These are phyloP conservation scores for Drosophila elegans DNA, from an alignment of 1,140 invertebrate genomes.

Conservation along the genomic window DNA sequence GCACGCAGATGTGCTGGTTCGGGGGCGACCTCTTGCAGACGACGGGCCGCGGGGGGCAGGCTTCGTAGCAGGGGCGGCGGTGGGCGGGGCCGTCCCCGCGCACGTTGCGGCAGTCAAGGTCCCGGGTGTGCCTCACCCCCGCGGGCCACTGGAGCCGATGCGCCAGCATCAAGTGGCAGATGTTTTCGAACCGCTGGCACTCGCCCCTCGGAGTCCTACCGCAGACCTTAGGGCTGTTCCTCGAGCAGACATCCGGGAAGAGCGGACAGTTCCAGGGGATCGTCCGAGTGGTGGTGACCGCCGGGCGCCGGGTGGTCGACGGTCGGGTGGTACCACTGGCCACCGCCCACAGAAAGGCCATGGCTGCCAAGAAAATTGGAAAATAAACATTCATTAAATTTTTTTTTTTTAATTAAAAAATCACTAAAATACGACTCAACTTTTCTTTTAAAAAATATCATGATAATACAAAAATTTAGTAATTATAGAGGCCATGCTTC, in stretches of 20 bases:
- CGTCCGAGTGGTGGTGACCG: neutral
- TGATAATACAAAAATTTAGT: too few species aligned
- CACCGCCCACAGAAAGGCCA: neutral
- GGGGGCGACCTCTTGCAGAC: slow-evolving; percentile 30
- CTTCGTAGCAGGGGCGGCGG: slow-evolving; percentile 34
- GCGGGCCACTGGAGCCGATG: neutral
- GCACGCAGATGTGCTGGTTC: slow-evolving; percentile 52
- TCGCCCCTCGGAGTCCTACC: slow-evolving; percentile 41
- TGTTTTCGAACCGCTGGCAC: slow-evolving; percentile 58
- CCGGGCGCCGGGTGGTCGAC: neutral
- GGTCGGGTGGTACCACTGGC: slow-evolving; percentile 1
- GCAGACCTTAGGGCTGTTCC: slow-evolving; percentile 52
- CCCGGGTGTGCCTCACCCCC: slow-evolving; percentile 41
- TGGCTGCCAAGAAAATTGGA: neutral
- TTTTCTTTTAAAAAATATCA: too few species aligned
- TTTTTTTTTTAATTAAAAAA: too few species aligned
- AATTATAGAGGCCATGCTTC: too few species aligned
- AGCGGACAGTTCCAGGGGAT: slow-evolving; percentile 13
- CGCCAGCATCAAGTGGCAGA: slow-evolving; percentile 51
- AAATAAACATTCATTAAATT: too few species aligned
- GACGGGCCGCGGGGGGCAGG: slow-evolving; percentile 36
- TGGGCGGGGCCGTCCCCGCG: slow-evolving; percentile 21
- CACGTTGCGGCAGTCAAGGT: slow-evolving; percentile 45
- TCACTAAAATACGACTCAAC: too few species aligned
- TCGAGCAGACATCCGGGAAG: slow-evolving; percentile 36